Conservation (phyloP, 1,140 invertebrate genomes). For the Paramacrobiotus metropolitanus region DNA sequence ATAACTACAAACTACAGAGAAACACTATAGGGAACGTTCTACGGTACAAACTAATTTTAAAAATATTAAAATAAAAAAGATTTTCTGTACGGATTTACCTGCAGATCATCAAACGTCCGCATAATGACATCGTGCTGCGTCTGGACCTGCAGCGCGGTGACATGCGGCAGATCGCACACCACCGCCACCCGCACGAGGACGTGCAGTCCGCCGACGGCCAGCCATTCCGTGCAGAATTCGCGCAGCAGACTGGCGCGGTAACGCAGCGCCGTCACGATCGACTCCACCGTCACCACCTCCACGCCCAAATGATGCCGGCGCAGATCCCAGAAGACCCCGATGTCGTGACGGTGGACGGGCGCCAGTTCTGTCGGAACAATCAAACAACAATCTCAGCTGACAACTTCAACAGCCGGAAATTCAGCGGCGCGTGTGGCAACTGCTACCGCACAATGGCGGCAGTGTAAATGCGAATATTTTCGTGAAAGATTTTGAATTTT, state of each 20-base stretch:
- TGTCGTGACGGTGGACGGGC: background rate
- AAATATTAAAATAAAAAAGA: too few relatives aligned
- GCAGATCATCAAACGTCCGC: background rate
- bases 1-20: too few relatives aligned
- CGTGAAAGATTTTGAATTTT: too few relatives aligned
- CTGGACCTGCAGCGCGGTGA: background rate
- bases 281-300: background rate
- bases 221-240: background rate
- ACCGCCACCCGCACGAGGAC: background rate
- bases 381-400: constrained; percentile 1
- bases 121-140: background rate
- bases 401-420: too few relatives aligned
- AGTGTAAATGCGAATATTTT: too few relatives aligned
- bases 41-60: too few relatives aligned
- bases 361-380: constrained; percentile 9
- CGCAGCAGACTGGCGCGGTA: background rate
- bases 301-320: background rate
- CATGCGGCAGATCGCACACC: background rate
- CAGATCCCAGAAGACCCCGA: constrained; percentile 1
- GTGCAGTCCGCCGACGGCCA: background rate
- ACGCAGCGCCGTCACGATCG: background rate
- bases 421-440: too few relatives aligned
- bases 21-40: too few relatives aligned
- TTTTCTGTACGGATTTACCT: background rate
- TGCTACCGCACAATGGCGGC: too few relatives aligned